Conservation (phyloP, 2,113 vertebrate genomes). For the Puma concolor region DNA sequence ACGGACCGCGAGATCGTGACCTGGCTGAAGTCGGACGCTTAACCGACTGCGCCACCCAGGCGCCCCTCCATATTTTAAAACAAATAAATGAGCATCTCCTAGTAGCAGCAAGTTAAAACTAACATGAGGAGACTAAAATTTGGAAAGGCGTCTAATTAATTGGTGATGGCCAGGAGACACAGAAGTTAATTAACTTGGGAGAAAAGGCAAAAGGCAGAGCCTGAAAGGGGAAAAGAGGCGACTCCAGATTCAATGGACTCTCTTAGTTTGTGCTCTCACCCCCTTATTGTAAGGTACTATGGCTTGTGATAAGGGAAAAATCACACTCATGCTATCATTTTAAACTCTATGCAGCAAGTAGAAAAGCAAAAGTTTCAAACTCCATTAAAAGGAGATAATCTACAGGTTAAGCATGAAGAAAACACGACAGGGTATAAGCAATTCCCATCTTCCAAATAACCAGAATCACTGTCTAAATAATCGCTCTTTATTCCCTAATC, state of each 20-base stretch:
- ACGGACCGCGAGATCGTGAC: no score
- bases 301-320: neutral
- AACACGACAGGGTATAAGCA: neutral
- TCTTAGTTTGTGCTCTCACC: neutral
- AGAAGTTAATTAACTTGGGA: constrained; percentile 51
- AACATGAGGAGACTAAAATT: neutral
- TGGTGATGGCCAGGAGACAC: neutral
- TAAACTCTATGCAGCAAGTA: neutral
- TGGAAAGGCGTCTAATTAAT: constrained; percentile 38
- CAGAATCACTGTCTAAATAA: neutral
- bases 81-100: neutral
- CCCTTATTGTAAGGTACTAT: neutral
- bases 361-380: neutral
- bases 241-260: neutral
- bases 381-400: neutral
- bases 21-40: no score
- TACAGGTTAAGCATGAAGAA: neutral
- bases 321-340: neutral
- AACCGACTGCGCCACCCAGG: no score
- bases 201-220: neutral
- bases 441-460: neutral
- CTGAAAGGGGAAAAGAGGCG: neutral
- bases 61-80: neutral
- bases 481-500: neutral
- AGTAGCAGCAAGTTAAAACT: neutral